Conservation (phyloP, 2,797 vertebrate species). For the Mormyrops boulengeri region DNA sequence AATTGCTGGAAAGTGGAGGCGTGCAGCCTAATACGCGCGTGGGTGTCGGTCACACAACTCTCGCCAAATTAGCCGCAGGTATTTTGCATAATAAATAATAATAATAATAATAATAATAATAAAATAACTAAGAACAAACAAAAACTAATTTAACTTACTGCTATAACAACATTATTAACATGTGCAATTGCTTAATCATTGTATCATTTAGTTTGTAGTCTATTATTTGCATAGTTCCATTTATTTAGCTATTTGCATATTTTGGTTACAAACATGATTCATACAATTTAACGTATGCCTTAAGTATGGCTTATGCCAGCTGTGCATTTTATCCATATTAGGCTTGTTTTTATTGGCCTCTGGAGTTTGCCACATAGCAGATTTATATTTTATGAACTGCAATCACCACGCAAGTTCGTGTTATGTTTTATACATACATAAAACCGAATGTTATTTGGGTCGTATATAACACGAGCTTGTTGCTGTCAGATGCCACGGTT, state of each 20-base stretch:
- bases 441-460: background rate
- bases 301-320: background rate
- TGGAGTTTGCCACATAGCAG: background rate
- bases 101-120: background rate
- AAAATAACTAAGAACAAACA: background rate
- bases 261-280: background rate
- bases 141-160: background rate
- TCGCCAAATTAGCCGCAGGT: background rate
- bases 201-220: background rate
- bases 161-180: background rate
- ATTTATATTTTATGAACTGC: background rate
- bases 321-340: background rate
- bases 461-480: background rate
- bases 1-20: background rate
- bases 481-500: background rate
- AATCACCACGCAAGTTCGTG: background rate
- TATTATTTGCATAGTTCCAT: background rate
- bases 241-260: background rate
- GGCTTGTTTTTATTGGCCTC: background rate
- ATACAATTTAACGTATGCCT: background rate
- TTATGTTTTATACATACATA: background rate
- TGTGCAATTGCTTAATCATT: background rate
- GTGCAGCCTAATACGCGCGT: background rate
- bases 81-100: background rate
- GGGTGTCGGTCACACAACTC: background rate